Evolutionary conservation across 2,113 vertebrate genomes (phyloP).

Genomic region (Pyrgilauda ruficollis): DNA sequence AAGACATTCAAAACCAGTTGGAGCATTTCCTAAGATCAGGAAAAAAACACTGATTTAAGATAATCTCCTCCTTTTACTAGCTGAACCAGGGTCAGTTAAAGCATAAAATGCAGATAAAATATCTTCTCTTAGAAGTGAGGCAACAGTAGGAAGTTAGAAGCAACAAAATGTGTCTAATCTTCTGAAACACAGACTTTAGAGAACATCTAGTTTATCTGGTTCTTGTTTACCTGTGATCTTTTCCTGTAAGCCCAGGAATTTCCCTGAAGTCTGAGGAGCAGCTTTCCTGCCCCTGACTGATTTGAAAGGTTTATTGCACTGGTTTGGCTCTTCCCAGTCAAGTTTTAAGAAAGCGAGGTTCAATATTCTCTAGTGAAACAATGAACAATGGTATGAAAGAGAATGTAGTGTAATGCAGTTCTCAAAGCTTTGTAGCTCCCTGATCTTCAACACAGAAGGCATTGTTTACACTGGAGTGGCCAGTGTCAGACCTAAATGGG

Average conservation of each 20-base stretch:
- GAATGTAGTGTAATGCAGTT: neutral
- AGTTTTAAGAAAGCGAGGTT: neutral
- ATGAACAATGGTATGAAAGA: neutral
- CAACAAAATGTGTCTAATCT: neutral
- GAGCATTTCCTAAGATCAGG: neutral
- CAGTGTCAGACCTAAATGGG: neutral
- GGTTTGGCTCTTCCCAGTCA: neutral
- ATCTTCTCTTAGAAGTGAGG: neutral
- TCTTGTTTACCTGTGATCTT: rapidly evolving
- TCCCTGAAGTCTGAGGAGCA: neutral
- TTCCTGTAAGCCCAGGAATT: neutral
- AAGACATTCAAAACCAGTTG: neutral
- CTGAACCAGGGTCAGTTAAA: conserved; percentile 1
- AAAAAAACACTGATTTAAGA: conserved; percentile 7
- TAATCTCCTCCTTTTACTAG: neutral
- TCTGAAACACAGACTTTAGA: neutral
- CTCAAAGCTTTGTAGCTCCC: neutral
- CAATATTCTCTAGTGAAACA: neutral
- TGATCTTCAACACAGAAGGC: neutral
- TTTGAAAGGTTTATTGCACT: neutral
- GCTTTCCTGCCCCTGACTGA: neutral
- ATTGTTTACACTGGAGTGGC: neutral
- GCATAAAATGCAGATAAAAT: conserved; percentile 4
- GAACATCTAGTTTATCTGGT: neutral
- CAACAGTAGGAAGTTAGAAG: neutral